phyloP scores from a whole-genome alignment of 2,113 vertebrate genomes.

The Sorex fumeus region DNA sequence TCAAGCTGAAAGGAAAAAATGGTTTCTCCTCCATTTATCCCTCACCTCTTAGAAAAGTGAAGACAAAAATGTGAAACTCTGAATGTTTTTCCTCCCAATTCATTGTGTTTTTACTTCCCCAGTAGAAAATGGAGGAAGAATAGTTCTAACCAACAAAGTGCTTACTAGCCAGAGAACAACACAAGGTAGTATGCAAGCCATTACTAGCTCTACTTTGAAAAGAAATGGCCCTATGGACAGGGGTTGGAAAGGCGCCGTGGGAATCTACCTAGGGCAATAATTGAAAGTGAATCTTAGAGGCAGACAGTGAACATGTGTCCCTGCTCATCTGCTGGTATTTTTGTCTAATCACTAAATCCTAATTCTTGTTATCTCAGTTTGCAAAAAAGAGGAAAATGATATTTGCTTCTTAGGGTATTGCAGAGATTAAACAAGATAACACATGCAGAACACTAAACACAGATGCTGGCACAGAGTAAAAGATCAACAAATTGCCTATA shows the following conservation, averaged over 20 bases:
- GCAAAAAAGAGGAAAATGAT: neutral
- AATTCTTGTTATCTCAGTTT: constrained; percentile 11
- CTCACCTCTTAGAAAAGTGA: neutral
- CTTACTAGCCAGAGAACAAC: neutral
- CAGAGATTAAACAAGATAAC: constrained; percentile 43
- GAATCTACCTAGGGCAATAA: neutral
- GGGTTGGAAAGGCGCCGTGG: neutral
- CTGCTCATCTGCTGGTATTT: neutral
- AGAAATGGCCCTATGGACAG: neutral
- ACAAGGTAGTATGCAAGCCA: neutral
- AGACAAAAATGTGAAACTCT: neutral
- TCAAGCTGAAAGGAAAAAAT: constrained; percentile 22
- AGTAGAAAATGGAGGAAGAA: neutral
- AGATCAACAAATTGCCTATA: neutral
- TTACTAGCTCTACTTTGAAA: neutral
- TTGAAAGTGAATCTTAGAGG: neutral
- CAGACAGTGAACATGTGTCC: neutral
- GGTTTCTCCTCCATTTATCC: neutral
- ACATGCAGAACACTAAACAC: neutral
- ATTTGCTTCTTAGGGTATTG: constrained; percentile 1
- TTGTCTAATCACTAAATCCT: neutral
- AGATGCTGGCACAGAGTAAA: neutral
- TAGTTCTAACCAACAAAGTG: neutral
- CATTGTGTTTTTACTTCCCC: neutral
- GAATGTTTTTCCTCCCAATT: neutral